Evolutionary conservation across 2,888 invertebrate genomes (phyloP).

Genomic region (Drosophila demipolita): DNA sequence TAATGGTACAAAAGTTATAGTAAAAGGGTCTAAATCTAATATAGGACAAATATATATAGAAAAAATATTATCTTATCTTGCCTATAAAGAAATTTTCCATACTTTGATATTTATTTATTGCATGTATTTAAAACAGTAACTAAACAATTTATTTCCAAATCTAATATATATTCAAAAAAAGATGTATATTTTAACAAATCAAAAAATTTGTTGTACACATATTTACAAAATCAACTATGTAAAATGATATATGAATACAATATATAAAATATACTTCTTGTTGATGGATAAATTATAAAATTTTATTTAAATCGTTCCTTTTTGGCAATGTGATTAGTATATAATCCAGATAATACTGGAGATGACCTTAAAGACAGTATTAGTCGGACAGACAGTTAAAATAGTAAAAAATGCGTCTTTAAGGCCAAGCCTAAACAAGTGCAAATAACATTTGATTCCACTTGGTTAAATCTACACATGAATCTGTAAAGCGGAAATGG

Average conservation of each 20-base stretch:
- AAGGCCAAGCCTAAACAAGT: not conserved
- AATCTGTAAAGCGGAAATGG: slow-evolving; percentile 23
- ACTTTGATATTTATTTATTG: not conserved
- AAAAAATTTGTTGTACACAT: not conserved
- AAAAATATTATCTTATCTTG: not conserved
- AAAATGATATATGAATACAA: not conserved
- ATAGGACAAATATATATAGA: not conserved
- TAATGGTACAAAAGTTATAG: not conserved
- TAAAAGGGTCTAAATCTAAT: not conserved
- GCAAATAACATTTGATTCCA: not conserved
- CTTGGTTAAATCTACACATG: not conserved
- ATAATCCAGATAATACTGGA: too few species aligned
- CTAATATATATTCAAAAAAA: not conserved
- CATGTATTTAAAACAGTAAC: not conserved
- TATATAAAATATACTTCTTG: not conserved
- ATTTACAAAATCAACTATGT: not conserved
- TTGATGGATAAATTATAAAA: not conserved
- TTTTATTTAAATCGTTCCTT: not conserved
- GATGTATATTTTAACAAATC: too few species aligned
- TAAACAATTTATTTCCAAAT: not conserved
- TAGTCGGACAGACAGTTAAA: not conserved
- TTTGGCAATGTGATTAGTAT: not conserved
- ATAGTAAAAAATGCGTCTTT: not conserved
- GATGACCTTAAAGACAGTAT: not conserved
- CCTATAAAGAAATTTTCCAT: not conserved